Base-by-base conservation (phyloP, 2,888 invertebrate genomes). In the Hybos culiciformis region DNA sequence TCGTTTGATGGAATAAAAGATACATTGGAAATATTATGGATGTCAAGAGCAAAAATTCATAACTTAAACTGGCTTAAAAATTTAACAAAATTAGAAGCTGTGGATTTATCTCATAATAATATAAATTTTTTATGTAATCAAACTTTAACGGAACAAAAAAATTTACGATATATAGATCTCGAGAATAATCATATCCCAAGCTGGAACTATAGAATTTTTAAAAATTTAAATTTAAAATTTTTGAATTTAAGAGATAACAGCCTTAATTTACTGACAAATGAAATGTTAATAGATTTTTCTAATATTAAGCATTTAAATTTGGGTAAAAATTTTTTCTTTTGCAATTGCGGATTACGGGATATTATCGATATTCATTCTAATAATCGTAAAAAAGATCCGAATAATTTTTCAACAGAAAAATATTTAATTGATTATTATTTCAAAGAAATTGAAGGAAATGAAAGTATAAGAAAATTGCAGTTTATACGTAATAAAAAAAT, bases 251-350 rank as follows among this genome's bases (percentile, higher is more conserved):
- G 59, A 18, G 57, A 69, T 3, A 78, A 78, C 44, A 73, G 70
- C 21, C 67, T 79, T 8, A 75, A 72, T 39, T 52, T 73, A 7
- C 62, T 80, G 7, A 68, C 74, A 1, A 57, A 63, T 12, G 68
- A 69, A 29, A 78, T 80, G 74, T 54, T 73, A 0, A 49, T 57
- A 12, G 79, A 80, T 49, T 63, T 79, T 6, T 54, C 60, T 1
- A 50, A 59, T 1, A 45, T 77, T 1, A 54, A 64, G 0, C 70
- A 67, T 43, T 46, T 80, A 1, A 70, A 69, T 1, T 40, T 78
- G 0, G 62, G 69, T 1, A 61, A 58, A 0, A 77, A 77, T 53
- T 26, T 26, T 24, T 24, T 24, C 11, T 24, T n/a, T n/a, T n/a
- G n/a, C n/a, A n/a, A n/a, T n/a, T n/a, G n/a, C n/a, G n/a, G n/a